Percentiles rank a stretch among this genome's conserved stretches.
phyloP scores from a whole-genome alignment of 2,888 invertebrate genomes.

The Leptarthrus brevirostris region DNA sequence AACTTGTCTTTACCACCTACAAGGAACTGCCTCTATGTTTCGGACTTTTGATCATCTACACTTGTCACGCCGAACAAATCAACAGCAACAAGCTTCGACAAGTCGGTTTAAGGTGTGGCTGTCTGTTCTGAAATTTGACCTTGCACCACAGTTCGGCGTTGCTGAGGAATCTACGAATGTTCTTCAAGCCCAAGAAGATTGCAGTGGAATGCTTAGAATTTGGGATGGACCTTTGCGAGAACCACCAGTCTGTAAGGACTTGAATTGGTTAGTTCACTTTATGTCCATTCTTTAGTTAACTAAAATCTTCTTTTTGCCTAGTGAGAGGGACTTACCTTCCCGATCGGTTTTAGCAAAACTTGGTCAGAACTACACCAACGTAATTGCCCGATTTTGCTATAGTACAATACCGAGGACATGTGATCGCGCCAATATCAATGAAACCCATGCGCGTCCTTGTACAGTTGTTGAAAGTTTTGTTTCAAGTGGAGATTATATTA shows the following conservation, averaged over 20 bases:
- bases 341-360: constrained; percentile 68
- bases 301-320: constrained; percentile 54
- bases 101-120: constrained; percentile 86
- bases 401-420: constrained; percentile 85
- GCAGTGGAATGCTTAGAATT: constrained; percentile 84
- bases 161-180: constrained; percentile 63
- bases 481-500: constrained; percentile 83
- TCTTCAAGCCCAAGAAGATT: constrained; percentile 76
- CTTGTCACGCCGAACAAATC: constrained; percentile 70
- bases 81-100: constrained; percentile 68
- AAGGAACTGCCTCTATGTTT: constrained; percentile 71
- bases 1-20: constrained; percentile 88
- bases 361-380: constrained; percentile 76
- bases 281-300: constrained; percentile 7
- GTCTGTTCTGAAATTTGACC: constrained; percentile 87
- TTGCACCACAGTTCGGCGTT: constrained; percentile 73
- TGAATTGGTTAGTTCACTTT: constrained; percentile 77
- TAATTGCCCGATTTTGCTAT: constrained; percentile 84
- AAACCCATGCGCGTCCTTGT: constrained; percentile 76
- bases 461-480: constrained; percentile 84
- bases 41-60: constrained; percentile 65
- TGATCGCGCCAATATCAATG: constrained; percentile 79
- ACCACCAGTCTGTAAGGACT: constrained; percentile 81
- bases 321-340: constrained; percentile 65
- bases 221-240: constrained; percentile 87